Base-by-base conservation (phyloP, 1,140 invertebrate species). In the Diachasmimorpha longicaudata region DNA sequence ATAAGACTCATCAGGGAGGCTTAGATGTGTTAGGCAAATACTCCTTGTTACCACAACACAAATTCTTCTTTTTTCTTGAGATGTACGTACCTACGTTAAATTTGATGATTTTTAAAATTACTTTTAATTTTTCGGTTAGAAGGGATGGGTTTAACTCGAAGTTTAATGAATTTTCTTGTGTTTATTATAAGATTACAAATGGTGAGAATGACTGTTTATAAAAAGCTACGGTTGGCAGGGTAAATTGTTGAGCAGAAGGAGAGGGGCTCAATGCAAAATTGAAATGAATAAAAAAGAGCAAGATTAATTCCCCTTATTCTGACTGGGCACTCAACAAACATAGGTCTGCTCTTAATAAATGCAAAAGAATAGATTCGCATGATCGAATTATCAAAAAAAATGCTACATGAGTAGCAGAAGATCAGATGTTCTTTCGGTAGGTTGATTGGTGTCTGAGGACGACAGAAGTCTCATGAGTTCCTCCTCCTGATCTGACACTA, bases 401-500 rank as follows among this genome's bases (percentile, higher is more conserved):
- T 19, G 67, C 83, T 87, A 88, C 82, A 87, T 84, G 73, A 86
- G 82, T 77, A 85, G 86, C 72, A 90, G 72, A 79, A 89, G 86
- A 86, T 90, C 88, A 75, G 88, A 88, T 73, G 85, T 85, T 70
- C 82, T 82, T 79, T 87, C 82, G 78, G 78, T 77, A 75, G 85
- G 83, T 75, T 87, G 86, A 82, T 83, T 86, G 83, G 80, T 87
- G 79, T 88, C 86, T 79, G 77, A 83, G 81, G 77, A 80, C 77
- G 86, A 86, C 81, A 93, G 90, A 80, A 93, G 90, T 81, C 93
- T 93, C 81, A 95, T 91, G 70, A 96, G 90, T 88, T 95, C 94
- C 79, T 95, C 94, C 86, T 96, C 94, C 88, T 95, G 93, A 87
- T 95, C 94, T 39, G 94, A 95, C 80, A 93, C 91, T 87, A 93